These are phyloP conservation scores for Ciconia stormi DNA, from an alignment of 2,113 vertebrate species.

Conservation along the genomic window DNA sequence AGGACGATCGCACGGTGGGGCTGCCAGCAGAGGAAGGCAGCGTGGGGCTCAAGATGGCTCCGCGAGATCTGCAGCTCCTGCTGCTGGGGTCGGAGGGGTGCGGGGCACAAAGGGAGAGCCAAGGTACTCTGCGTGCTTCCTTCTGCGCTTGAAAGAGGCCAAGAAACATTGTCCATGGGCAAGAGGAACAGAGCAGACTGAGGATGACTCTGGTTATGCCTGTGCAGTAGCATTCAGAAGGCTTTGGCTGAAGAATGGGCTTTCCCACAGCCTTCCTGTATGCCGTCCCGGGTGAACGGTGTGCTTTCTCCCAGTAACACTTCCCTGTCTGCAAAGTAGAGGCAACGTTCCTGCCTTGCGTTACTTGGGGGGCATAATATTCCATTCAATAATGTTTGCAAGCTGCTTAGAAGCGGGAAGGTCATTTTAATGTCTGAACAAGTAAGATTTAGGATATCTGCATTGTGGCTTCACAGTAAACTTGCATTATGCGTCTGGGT, in stretches of 20 bases:
- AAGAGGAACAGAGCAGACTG: rapidly evolving
- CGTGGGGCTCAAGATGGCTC: conserved; percentile 11
- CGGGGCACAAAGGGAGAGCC: not conserved
- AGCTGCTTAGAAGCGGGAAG: not conserved
- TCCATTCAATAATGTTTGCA: not conserved
- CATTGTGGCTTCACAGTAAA: not conserved
- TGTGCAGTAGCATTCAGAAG: not conserved
- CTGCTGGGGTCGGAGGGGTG: not conserved
- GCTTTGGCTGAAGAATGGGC: not conserved
- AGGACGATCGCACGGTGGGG: rapidly evolving
- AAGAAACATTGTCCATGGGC: rapidly evolving
- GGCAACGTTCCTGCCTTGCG: not conserved
- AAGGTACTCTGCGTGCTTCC: not conserved
- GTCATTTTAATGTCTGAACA: not conserved
- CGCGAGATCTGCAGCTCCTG: not conserved
- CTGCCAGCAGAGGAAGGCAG: not conserved
- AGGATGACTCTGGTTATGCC: not conserved
- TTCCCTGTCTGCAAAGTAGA: not conserved
- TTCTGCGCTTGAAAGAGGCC: rapidly evolving
- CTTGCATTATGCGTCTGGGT: not conserved
- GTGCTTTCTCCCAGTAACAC: not conserved
- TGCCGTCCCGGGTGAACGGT: rapidly evolving
- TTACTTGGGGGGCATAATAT: too few relatives aligned
- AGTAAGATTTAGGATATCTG: not conserved
- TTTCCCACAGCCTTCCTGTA: not conserved